Percentiles rank a stretch among this genome's conserved stretches.
Evolutionary conservation across 2,113 vertebrate species (phyloP).

Genomic region (Equus quagga): DNA sequence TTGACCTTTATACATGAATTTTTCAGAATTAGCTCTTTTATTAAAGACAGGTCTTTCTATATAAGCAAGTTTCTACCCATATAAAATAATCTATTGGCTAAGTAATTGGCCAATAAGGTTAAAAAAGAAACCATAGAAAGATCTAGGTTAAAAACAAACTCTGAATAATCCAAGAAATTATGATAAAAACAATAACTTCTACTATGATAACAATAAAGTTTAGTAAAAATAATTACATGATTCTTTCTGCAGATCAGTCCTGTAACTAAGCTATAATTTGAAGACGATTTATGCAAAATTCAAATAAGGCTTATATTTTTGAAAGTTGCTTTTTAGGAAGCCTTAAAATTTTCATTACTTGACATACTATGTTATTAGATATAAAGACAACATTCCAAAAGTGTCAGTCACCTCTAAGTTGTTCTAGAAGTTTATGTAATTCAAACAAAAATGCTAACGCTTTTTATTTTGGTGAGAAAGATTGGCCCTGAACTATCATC

Average conservation of each 20-base stretch:
- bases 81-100: background rate
- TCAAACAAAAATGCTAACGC: background rate
- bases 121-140: background rate
- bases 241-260: background rate
- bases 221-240: background rate
- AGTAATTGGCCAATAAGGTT: background rate
- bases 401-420: background rate
- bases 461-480: background rate
- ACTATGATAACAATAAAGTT: background rate
- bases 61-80: background rate
- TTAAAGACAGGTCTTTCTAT: background rate
- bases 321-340: background rate
- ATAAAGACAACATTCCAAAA: background rate
- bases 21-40: background rate
- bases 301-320: background rate
- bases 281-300: background rate
- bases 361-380: background rate
- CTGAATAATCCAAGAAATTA: background rate
- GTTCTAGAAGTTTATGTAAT: background rate
- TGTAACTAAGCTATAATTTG: conserved; percentile 28
- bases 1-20: background rate
- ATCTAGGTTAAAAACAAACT: background rate
- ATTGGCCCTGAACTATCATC: too few species aligned
- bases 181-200: background rate
- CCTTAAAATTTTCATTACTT: conserved; percentile 1